Base-by-base conservation (phyloP, 1,140 invertebrate species). In the Lordiphosa collinella region DNA sequence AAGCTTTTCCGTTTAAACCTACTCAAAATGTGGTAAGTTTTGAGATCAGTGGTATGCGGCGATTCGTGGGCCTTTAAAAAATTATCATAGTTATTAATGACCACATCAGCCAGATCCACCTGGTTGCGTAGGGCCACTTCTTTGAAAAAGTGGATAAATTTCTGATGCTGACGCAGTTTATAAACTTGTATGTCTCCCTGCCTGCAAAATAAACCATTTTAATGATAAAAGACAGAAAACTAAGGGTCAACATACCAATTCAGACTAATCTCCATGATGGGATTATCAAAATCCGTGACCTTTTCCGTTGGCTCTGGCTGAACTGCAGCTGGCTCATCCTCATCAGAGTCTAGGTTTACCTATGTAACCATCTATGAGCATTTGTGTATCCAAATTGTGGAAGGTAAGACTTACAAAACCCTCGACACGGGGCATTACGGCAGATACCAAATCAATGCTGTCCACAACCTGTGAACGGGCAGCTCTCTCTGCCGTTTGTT, bases 291-390 rank as follows among this genome's bases (percentile, higher is more conserved):
- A 44, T 82, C 73, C 32, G 52, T 61, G 3, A 4, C 43, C 25
- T 41, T 32, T 4, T 12, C 3, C 1, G 38, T 36, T 16, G 49
- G 22, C 36, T 41, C 31, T 16, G 38, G 9, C 14, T 32, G 11
- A 0, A 18, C 25, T 3, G 9, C 9, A 3, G 34, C 8, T 8
- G 32, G 22, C 1, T 16, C 18, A 5, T 87, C 85, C 0, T 56
- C 72, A 48, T 87, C 85, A 0, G 85, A 87, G 18, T 87, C 66
- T 0, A 87, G 52, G n/a, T 67, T 69, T 5, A 87, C 34, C 71
- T 82, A n/a, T n/a, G 10, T 18, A 3, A 12, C 10, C 9, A 11
- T 12, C 38, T 6, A 1, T 34, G 12, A 14, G 11, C 1, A 8
- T 16, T 38, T 35, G 13, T 12, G 0, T 2, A 14, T 0, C 8